phyloP scores from a whole-genome alignment of 2,888 invertebrate genomes.

The Stenichneumon culpator region DNA sequence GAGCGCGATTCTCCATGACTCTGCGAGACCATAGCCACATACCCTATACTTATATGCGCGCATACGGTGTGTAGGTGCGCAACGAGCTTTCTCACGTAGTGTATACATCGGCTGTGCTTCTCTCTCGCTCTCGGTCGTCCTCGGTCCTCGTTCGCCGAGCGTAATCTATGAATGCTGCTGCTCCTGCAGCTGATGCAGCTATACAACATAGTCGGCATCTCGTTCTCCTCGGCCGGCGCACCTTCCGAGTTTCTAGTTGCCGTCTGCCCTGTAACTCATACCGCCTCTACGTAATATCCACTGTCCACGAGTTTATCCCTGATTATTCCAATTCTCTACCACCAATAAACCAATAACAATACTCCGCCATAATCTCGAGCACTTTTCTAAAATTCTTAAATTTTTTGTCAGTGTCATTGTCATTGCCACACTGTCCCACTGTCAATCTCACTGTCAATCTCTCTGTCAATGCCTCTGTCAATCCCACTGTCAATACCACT shows the following conservation, averaged over 20 bases:
- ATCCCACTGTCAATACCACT: too few relatives aligned
- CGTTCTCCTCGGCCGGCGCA: constrained; percentile 5
- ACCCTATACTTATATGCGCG: constrained; percentile 30
- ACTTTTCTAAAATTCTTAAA: too few relatives aligned
- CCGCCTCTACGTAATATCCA: not conserved
- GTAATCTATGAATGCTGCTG: constrained; percentile 31
- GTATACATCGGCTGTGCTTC: not conserved
- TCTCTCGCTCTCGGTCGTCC: constrained; percentile 8
- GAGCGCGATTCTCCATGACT: constrained; percentile 69
- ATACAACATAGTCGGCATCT: not conserved
- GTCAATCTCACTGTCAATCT: too few relatives aligned
- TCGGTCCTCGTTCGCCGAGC: constrained; percentile 25
- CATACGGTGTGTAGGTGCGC: constrained; percentile 25
- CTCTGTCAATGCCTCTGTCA: too few relatives aligned
- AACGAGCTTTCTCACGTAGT: constrained; percentile 42
- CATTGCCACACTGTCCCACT: too few relatives aligned
- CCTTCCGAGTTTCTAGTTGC: constrained; percentile 40
- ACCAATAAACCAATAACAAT: too few relatives aligned
- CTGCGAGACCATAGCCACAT: constrained; percentile 6
- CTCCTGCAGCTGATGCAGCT: constrained; percentile 11
- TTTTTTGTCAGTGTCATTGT: too few relatives aligned
- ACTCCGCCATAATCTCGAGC: too few relatives aligned
- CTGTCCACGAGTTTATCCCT: constrained; percentile 15
- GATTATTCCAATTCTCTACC: constrained; percentile 41
- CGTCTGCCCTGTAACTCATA: constrained; percentile 22